Percentiles rank a stretch among this genome's conserved stretches.
Conservation (phyloP, 30 jellyfish, hydroid and myxozoan species). For the Hydractinia symbiolongicarpus region DNA sequence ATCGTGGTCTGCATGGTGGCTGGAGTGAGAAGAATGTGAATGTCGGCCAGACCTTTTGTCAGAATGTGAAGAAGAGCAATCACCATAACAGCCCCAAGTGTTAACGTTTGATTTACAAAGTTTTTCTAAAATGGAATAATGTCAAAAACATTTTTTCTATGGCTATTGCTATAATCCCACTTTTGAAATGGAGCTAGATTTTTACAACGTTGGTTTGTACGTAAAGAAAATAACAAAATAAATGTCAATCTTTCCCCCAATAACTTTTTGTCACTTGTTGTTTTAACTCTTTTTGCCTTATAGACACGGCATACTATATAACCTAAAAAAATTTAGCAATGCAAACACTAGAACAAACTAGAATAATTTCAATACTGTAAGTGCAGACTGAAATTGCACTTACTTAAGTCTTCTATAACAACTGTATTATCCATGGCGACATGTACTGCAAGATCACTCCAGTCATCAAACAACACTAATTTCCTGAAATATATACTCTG, state of each 20-base stretch:
- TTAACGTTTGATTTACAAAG: constrained; percentile 79
- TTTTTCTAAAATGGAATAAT: constrained; percentile 37
- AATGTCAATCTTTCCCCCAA: no score
- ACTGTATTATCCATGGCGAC: constrained; percentile 97
- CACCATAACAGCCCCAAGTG: constrained; percentile 92
- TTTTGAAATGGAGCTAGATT: no score
- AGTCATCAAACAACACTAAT: constrained; percentile 81
- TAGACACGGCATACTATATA: not conserved
- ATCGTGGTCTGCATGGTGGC: not conserved
- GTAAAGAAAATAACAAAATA: no score
- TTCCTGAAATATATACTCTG: constrained; percentile 39
- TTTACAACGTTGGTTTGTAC: no score
- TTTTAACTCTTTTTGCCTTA: not conserved
- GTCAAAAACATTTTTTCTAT: no score
- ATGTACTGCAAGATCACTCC: constrained; percentile 83
- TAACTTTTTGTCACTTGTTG: no score
- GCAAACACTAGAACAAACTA: not conserved
- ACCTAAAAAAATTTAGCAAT: not conserved
- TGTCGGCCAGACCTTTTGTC: not conserved
- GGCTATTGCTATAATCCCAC: no score
- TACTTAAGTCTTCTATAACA: constrained; percentile 90
- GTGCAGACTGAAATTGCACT: not conserved
- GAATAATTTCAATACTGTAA: not conserved
- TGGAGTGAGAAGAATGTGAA: not conserved
- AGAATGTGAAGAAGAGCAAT: constrained; percentile 47